These are phyloP conservation scores for Oriolus oriolus DNA, from an alignment of 2,113 vertebrate genomes.

Conservation along the genomic window DNA sequence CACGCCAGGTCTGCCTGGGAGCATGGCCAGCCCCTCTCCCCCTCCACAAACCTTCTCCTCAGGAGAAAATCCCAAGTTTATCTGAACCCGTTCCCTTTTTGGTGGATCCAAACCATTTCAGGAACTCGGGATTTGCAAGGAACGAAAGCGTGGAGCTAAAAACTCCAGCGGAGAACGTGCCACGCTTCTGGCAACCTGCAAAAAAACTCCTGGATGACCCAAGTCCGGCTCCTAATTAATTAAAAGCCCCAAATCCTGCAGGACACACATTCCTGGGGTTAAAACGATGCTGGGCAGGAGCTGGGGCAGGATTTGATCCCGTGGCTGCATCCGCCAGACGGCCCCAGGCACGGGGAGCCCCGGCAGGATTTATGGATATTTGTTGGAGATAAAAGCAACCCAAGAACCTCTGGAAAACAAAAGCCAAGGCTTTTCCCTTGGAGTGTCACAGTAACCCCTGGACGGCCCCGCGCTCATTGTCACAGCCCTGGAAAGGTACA, in stretches of 20 bases:
- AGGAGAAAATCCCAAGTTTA: accelerated
- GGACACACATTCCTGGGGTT: neutral
- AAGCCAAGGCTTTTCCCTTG: neutral
- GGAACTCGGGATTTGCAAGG: neutral
- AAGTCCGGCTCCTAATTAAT: neutral
- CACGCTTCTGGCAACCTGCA: neutral
- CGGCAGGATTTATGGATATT: constrained; percentile 48
- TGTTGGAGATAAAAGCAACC: neutral
- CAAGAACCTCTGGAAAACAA: neutral
- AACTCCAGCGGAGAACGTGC: neutral
- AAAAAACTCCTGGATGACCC: neutral
- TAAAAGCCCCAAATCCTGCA: no score
- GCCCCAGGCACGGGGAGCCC: neutral
- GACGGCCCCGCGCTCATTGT: constrained; percentile 13
- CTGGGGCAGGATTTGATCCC: neutral
- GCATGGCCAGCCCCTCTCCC: neutral
- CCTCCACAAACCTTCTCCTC: neutral
- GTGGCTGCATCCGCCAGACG: neutral
- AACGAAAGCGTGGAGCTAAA: accelerated
- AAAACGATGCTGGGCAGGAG: neutral
- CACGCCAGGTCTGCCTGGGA: neutral
- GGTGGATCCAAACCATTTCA: neutral
- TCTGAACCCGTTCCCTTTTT: neutral
- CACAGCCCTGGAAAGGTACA: constrained; percentile 22
- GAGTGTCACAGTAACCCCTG: constrained; percentile 55